Conservation (phyloP, 2,797 vertebrate genomes). For the Clarias platycephalus region DNA sequence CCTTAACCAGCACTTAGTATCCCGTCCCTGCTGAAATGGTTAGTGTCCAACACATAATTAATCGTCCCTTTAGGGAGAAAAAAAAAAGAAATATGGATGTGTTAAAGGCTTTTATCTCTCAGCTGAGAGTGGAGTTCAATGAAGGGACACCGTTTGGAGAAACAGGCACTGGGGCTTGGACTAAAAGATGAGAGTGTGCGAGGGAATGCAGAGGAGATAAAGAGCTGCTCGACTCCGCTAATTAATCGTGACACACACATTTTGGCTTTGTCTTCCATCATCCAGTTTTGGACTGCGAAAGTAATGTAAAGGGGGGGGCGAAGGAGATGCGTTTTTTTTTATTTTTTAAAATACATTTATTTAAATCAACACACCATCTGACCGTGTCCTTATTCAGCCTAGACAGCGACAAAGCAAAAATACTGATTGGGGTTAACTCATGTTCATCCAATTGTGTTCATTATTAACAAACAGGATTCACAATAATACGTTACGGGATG, state of each 20-base stretch:
- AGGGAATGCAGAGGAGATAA: background rate
- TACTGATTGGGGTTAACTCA: constrained; percentile 21
- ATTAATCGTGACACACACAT: constrained; percentile 28
- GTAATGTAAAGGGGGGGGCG: background rate
- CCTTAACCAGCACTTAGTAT: constrained; percentile 32
- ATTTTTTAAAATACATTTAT: background rate
- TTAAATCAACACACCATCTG: background rate
- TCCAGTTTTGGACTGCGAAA: constrained; percentile 1
- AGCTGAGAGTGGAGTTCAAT: constrained; percentile 11
- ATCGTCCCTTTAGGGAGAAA: constrained; percentile 26
- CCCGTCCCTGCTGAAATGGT: constrained; percentile 25
- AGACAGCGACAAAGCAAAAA: constrained; percentile 30
- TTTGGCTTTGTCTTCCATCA: constrained; percentile 22
- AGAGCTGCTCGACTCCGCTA: constrained; percentile 34
- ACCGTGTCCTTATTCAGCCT: background rate
- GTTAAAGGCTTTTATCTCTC: background rate
- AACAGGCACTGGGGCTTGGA: constrained; percentile 21
- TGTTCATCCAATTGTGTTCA: background rate
- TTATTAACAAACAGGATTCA: background rate
- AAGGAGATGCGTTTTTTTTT: background rate
- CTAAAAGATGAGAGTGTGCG: background rate
- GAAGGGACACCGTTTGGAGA: constrained; percentile 29
- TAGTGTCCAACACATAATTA: constrained; percentile 46
- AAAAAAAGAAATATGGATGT: constrained; percentile 24
- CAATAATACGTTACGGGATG: background rate